phyloP scores from a whole-genome alignment of 2,797 vertebrate genomes.

The Rhodeus uyekii region DNA sequence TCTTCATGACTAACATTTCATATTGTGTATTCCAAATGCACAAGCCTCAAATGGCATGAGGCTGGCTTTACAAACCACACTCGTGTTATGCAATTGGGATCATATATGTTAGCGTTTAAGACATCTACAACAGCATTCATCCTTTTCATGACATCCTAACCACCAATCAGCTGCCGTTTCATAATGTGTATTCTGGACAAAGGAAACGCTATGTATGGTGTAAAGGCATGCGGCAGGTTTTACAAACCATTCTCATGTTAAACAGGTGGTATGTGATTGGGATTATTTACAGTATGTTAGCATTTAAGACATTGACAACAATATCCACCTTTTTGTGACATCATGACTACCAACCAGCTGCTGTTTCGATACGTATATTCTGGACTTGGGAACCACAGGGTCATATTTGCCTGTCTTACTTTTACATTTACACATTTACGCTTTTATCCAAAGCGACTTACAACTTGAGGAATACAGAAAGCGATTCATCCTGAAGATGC shows the following conservation, averaged over 20 bases:
- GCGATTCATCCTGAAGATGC: too few species aligned
- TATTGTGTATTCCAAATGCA: background rate
- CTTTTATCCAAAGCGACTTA: too few species aligned
- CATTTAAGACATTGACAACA: background rate
- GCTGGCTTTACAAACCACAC: background rate
- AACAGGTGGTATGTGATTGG: slow-evolving; percentile 69
- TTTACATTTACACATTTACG: too few species aligned
- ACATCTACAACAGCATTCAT: background rate
- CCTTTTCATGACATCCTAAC: background rate
- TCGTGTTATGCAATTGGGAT: background rate
- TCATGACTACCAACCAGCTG: background rate
- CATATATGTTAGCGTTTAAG: background rate
- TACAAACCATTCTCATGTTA: slow-evolving; percentile 50
- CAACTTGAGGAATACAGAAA: too few species aligned
- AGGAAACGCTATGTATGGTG: too few species aligned
- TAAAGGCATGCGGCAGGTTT: background rate
- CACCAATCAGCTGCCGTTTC: background rate
- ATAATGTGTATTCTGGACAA: slow-evolving; percentile 31
- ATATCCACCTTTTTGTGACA: background rate
- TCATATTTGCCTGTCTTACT: background rate
- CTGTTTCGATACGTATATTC: slow-evolving; percentile 30
- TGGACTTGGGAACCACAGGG: slow-evolving; percentile 27
- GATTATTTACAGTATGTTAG: slow-evolving; percentile 57
- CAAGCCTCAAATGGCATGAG: background rate
- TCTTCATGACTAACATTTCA: background rate